Evolutionary conservation across 2,888 invertebrate species (phyloP).

Genomic region (Branchipolynoe longqiensis): DNA sequence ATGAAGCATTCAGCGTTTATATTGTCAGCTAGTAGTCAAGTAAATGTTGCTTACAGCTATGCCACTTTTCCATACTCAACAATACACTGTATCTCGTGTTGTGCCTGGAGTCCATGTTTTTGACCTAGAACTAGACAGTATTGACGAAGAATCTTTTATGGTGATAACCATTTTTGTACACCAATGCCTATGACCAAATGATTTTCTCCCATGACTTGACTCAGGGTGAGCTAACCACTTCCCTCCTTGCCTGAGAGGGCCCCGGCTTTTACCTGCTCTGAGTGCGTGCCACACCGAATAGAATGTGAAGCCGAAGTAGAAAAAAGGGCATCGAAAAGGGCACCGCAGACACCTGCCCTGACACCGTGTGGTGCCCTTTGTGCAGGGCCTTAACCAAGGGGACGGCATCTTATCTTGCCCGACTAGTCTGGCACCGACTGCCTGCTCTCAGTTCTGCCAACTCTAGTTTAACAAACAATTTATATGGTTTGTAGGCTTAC

Average conservation of each 20-base stretch:
- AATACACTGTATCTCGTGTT: constrained; percentile 2
- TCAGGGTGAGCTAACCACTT: constrained; percentile 14
- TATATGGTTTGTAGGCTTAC: too few relatives aligned
- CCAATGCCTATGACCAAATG: constrained; percentile 43
- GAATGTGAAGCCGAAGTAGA: too few relatives aligned
- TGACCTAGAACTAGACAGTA: constrained; percentile 50
- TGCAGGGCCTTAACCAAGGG: too few relatives aligned
- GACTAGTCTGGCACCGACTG: too few relatives aligned
- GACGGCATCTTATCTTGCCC: too few relatives aligned
- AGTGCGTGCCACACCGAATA: too few relatives aligned
- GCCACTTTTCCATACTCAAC: constrained; percentile 34
- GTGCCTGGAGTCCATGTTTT: constrained; percentile 46
- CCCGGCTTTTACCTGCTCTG: constrained; percentile 7
- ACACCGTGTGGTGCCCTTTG: too few relatives aligned
- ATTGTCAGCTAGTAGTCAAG: constrained; percentile 46
- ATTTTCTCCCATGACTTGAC: constrained; percentile 18
- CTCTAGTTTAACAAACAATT: too few relatives aligned
- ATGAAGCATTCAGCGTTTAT: constrained; percentile 25
- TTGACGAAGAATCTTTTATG: constrained; percentile 34
- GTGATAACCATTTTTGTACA: constrained; percentile 48
- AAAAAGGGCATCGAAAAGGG: too few relatives aligned
- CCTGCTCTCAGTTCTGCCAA: too few relatives aligned
- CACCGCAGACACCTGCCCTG: too few relatives aligned
- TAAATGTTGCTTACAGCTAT: constrained; percentile 27
- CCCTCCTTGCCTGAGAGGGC: constrained; percentile 7